These are phyloP conservation scores for Scophthalmus maximus DNA, from an alignment of 2,113 vertebrate genomes.

Conservation along the genomic window DNA sequence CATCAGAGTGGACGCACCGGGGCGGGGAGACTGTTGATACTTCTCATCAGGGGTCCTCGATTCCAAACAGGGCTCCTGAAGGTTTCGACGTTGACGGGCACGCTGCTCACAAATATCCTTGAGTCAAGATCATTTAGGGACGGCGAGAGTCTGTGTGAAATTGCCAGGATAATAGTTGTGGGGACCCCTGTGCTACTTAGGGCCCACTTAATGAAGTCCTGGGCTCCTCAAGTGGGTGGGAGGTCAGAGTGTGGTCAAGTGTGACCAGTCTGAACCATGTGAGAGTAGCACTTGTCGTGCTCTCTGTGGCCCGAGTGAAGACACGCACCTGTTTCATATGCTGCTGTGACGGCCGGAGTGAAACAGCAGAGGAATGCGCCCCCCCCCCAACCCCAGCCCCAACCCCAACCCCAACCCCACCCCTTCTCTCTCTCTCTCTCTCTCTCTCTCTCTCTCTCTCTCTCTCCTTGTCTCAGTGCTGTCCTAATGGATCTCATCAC, in stretches of 20 bases:
- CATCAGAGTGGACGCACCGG: conserved; percentile 30
- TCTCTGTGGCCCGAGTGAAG: conserved; percentile 43
- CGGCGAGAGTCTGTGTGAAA: conserved; percentile 36
- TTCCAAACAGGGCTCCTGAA: conserved; percentile 27
- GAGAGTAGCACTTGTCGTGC: conserved; percentile 65
- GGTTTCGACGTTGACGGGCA: conserved; percentile 43
- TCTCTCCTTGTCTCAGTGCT: conserved; percentile 36
- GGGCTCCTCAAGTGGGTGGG: conserved; percentile 27
- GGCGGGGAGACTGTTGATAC: background rate
- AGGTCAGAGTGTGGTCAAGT: conserved; percentile 71
- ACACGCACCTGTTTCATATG: conserved; percentile 79
- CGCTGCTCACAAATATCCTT: conserved; percentile 51
- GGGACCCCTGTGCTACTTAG: conserved; percentile 44
- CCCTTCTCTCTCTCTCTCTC: conserved; percentile 3
- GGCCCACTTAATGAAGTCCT: conserved; percentile 55
- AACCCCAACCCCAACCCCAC: background rate
- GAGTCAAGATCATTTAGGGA: conserved; percentile 42
- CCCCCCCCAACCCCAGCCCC: background rate
- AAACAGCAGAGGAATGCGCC: conserved; percentile 48
- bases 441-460: conserved; percentile 10
- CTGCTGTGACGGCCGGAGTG: conserved; percentile 57
- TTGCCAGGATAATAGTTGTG: conserved; percentile 57
- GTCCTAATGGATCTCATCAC: conserved; percentile 75
- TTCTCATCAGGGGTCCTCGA: conserved; percentile 41
- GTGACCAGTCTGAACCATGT: conserved; percentile 69